A percentile compares a stretch with the other conserved stretches of the same genome.
phyloP scores from a whole-genome alignment of 2,888 invertebrate genomes.

The Sepioteuthis lessoniana region DNA sequence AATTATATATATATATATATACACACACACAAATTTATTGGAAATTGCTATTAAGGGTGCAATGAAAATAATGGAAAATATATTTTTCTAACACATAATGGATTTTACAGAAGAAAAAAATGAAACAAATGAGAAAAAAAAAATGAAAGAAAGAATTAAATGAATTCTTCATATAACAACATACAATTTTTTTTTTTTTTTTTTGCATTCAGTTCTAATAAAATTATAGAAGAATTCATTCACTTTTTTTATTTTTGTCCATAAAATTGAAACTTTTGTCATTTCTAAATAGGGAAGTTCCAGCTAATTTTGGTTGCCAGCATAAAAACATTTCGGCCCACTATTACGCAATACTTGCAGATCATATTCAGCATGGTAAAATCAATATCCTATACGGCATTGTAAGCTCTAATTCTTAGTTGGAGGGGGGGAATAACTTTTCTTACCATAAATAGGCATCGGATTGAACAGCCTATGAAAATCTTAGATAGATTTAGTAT shows the following conservation, averaged over 20 bases:
- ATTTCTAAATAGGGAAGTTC: not conserved
- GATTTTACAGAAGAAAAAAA: too few species aligned
- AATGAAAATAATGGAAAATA: too few species aligned
- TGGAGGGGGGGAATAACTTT: not conserved
- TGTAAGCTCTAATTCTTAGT: not conserved
- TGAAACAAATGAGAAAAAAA: too few species aligned
- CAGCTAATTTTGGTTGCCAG: not conserved
- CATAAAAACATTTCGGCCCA: slow-evolving; percentile 2
- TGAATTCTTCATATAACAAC: too few species aligned
- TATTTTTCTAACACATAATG: too few species aligned
- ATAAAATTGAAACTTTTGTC: not conserved
- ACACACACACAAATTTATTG: too few species aligned
- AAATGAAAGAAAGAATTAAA: not conserved
- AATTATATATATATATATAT: too few species aligned
- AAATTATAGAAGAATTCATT: too few species aligned
- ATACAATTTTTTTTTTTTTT: too few species aligned
- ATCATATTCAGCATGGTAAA: not conserved
- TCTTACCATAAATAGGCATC: slow-evolving; percentile 33
- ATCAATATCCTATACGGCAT: slow-evolving; percentile 33
- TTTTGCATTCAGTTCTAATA: too few species aligned
- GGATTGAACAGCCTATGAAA: slow-evolving; percentile 33
- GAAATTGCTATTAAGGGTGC: not conserved
- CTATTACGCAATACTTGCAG: slow-evolving; percentile 41
- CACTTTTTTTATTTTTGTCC: too few species aligned
- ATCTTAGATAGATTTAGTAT: not conserved